Base-by-base conservation (phyloP, 2,113 vertebrate species). In the Psittacula cyanocephala region DNA sequence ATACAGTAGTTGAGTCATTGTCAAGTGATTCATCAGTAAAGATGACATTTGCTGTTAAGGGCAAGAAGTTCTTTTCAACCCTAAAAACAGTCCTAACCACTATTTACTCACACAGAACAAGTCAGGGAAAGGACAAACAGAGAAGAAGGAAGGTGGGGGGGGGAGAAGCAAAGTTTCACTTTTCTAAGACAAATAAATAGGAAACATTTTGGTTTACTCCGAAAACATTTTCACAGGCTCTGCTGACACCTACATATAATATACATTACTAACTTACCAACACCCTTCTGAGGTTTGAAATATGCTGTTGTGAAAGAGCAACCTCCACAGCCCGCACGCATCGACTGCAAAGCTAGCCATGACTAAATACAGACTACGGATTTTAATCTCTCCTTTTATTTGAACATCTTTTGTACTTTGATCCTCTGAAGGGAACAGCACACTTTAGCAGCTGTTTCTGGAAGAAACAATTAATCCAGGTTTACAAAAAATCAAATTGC, bases 321-420 rank as follows among this genome's bases (percentile, higher is more conserved):
- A 8, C 82, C 64, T 49, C 52, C 64, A 35, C 59, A 77, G 47
- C n/a, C 60, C 28, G 50, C 62, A n/a, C 1, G 4, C n/a, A 5
- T 53, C 24, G 37, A 2, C 74, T 87, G 62, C 46, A 86, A 43
- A 94, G 9, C 44, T 10, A 84, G 76, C 91, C 39, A 11, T 71
- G 80, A 76, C 82, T 94, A 86, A 88, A 90, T 7, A 52, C 1
- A 84, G n/a, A 28, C 60, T 37, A 68, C 0, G 11, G 79, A 88
- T 93, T 68, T 90, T 96, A 93, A 96, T 88, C 88, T 88, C 88
- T 55, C 55, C 39, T 96, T 86, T 93, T 91, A 86, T 94, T 93
- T 96, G 72, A 89, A 78, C 80, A 57, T 52, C 55, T 86, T 95
- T 50, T 50, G 86, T 91, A 88, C 86, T 93, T 96, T 95, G 92